A percentile compares a stretch with the other conserved stretches of the same genome.
Conservation (phyloP, 2,888 invertebrate species). For the Kryphioiulus occultus region DNA sequence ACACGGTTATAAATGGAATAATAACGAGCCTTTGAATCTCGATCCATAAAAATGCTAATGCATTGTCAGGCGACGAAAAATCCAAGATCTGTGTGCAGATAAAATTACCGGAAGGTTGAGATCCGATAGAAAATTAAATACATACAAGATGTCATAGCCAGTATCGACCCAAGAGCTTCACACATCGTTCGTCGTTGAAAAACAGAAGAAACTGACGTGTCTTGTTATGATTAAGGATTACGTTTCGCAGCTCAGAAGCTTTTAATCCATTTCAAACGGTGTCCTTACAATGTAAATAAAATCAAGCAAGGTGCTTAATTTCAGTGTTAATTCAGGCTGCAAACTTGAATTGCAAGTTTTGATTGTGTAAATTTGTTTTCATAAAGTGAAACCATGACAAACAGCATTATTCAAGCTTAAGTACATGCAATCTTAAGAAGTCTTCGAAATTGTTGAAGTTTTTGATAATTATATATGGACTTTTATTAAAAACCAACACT, state of each 20-base stretch:
- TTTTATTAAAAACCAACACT: no score
- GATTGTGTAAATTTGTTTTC: neutral
- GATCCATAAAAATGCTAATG: neutral
- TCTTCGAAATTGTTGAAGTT: no score
- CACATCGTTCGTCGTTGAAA: neutral
- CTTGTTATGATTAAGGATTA: constrained; percentile 7
- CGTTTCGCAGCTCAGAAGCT: neutral
- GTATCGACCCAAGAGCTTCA: neutral
- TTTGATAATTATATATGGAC: no score
- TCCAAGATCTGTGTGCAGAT: neutral
- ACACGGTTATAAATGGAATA: constrained; percentile 8
- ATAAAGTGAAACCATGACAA: neutral
- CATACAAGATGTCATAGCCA: neutral
- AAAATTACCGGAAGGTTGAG: neutral
- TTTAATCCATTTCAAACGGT: neutral
- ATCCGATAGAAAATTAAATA: neutral
- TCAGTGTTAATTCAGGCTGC: neutral
- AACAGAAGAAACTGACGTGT: neutral
- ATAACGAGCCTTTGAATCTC: neutral
- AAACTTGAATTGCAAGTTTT: no score
- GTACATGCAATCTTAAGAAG: no score
- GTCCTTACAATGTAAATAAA: neutral
- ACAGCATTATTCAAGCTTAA: neutral
- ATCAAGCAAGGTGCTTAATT: neutral
- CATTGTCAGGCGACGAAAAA: neutral